Base-by-base conservation (phyloP, 2,113 vertebrate species). In the Proteles cristata region DNA sequence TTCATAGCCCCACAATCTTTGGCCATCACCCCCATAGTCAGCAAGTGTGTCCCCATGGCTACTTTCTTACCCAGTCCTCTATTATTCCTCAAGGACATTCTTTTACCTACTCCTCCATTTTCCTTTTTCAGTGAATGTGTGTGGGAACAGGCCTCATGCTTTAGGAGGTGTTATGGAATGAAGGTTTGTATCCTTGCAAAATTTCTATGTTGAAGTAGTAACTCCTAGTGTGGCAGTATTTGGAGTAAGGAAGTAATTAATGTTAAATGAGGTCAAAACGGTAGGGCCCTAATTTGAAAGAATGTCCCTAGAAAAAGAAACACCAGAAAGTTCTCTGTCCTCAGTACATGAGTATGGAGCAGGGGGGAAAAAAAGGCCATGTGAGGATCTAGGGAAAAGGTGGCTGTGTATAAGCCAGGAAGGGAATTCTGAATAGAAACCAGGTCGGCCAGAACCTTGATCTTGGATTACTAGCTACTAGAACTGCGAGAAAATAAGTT, bases 221-320 rank as follows among this genome's bases (percentile, higher is more conserved):
- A 90, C 26, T 28, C 14, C 45, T 76, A 12, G 12, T 88, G 7
- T 69, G 33, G 33, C 43, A 77, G 3, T 95, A 73, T 87, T 96
- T 95, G 81, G 55, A 94, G 61, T 90, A 81, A 85, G n/a, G 53
- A 86, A 66, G 21, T 92, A 83, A 91, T 93, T 84, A 93, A 89
- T 19, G 31, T 93, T 96, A 89, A 83, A 65, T 93, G 82, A 88
- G 33, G 28, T 76, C 45, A n/a, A 68, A 43, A 73, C 19, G 7
- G 23, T 87, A 25, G 50, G 50, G 61, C 39, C 68, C 88, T 91
- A 25, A 50, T 82, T 48, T 65, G 25, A 21, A 69, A 89, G 43
- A 45, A 45, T 68, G 53, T 83, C 74, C 43, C 48, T 55, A 45
- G 66, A 77, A 92, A 88, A 93, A 81, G 55, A 87, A 80, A 55